Evolutionary conservation across 2,797 vertebrate genomes (phyloP).

Genomic region (Malurus leucopterus): DNA sequence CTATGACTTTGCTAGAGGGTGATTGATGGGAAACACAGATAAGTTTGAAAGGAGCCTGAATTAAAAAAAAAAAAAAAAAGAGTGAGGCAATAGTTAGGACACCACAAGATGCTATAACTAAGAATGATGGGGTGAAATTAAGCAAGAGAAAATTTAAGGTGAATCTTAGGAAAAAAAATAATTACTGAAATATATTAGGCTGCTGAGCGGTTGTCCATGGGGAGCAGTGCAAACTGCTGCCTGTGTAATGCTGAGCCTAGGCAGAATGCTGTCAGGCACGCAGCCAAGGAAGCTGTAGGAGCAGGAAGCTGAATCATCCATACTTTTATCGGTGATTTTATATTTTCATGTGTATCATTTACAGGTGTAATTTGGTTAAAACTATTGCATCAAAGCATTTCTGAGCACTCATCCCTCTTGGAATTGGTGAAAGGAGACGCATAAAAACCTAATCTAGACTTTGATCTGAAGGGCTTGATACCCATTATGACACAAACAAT

Average conservation of each 20-base stretch:
- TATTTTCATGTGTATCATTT: neutral
- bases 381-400: neutral
- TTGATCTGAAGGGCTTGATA: neutral
- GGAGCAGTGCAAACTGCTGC: conserved; percentile 36
- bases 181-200: conserved; percentile 56
- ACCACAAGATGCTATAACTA: conserved; percentile 34
- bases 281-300: neutral
- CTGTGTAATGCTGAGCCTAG: conserved; percentile 11
- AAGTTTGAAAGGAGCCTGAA: conserved; percentile 33
- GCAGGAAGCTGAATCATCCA: neutral
- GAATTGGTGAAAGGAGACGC: neutral
- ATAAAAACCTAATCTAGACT: neutral
- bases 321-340: neutral
- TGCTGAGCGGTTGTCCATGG: conserved; percentile 9
- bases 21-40: conserved; percentile 38
- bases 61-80: neutral
- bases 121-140: conserved; percentile 61
- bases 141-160: conserved; percentile 60
- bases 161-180: conserved; percentile 60
- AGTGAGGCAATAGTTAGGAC: neutral
- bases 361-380: neutral
- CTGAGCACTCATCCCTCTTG: neutral
- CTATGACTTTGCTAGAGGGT: conserved; percentile 19
- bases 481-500: fast-evolving
- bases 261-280: conserved; percentile 1